These are phyloP conservation scores for Idaea aversata DNA, from an alignment of 2,888 invertebrate species.

Conservation along the genomic window DNA sequence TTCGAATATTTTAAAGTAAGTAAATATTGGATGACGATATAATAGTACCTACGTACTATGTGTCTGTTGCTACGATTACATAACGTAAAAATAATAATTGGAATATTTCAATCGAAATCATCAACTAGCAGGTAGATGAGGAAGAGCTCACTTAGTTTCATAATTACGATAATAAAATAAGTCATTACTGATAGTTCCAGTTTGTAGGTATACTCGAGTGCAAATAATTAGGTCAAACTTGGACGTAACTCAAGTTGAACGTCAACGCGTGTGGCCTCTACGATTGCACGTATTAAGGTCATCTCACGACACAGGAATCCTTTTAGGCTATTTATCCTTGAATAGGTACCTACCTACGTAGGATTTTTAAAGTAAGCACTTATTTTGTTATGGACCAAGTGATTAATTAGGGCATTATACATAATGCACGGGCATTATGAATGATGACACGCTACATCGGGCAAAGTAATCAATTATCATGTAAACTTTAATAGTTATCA, in stretches of 20 bases:
- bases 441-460: too few relatives aligned
- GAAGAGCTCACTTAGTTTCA: neutral
- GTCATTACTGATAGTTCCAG: slow-evolving; percentile 1
- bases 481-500: too few relatives aligned
- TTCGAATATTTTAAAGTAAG: too few relatives aligned
- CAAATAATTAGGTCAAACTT: neutral
- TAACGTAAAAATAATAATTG: neutral
- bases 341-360: neutral
- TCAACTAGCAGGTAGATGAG: neutral
- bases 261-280: neutral
- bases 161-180: neutral
- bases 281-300: neutral
- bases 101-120: neutral
- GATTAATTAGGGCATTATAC: too few relatives aligned
- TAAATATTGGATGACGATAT: too few relatives aligned
- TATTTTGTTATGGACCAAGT: too few relatives aligned
- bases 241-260: neutral
- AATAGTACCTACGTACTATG: too few relatives aligned
- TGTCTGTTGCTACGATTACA: neutral
- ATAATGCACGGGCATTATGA: too few relatives aligned
- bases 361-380: neutral
- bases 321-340: neutral
- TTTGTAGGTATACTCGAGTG: neutral
- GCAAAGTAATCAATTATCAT: too few relatives aligned
- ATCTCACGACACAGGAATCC: neutral